Percentiles rank a stretch among this genome's conserved stretches.
Evolutionary conservation across 1,140 invertebrate species (phyloP).

Genomic region (Caerostris extrusa): DNA sequence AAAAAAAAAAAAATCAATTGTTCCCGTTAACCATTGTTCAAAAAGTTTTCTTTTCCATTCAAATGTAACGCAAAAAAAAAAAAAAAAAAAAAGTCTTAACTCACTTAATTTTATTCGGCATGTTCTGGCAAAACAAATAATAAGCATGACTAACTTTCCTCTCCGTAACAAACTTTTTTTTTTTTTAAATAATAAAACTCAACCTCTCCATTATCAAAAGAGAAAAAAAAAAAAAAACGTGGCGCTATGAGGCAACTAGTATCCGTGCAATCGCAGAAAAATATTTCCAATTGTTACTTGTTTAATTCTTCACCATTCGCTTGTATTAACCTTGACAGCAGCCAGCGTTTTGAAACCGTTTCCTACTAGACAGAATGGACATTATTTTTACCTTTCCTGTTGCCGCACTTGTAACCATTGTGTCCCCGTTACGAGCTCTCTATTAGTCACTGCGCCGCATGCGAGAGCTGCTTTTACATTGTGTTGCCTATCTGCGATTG

Average conservation of each 20-base stretch:
- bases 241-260: constrained; percentile 5
- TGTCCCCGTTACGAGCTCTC: constrained; percentile 5
- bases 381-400: constrained; percentile 49
- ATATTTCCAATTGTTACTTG: constrained; percentile 52
- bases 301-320: constrained; percentile 11
- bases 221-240: background rate
- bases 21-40: too few relatives aligned
- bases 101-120: too few relatives aligned
- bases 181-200: too few relatives aligned
- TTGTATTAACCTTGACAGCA: constrained; percentile 49
- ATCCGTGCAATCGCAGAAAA: constrained; percentile 20
- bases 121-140: background rate
- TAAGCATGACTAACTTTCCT: background rate
- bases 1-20: too few relatives aligned
- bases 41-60: too few relatives aligned
- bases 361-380: constrained; percentile 62
- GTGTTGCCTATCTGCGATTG: background rate
- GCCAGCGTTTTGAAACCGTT: constrained; percentile 44
- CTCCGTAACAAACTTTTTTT: background rate
- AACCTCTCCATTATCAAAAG: too few relatives aligned
- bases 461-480: too few relatives aligned
- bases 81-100: too few relatives aligned
- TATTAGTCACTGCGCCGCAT: background rate
- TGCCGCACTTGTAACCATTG: constrained; percentile 43
- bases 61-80: too few relatives aligned